Evolutionary conservation across 2,888 invertebrate genomes (phyloP).

Genomic region (Microctonus hyperodae): DNA sequence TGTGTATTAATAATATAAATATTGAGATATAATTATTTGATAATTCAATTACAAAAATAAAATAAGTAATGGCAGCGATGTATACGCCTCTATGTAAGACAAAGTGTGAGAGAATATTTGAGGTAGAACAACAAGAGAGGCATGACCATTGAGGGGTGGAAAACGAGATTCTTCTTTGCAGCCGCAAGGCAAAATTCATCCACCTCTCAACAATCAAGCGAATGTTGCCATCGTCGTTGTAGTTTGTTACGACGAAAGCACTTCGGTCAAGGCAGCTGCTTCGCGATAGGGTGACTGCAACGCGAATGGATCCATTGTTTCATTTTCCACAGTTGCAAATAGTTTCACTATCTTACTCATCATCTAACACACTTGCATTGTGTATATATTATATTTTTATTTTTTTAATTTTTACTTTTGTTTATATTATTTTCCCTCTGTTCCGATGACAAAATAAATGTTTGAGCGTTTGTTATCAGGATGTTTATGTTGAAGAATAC

Average conservation of each 20-base stretch:
- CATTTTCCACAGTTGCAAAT: not conserved
- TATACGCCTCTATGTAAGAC: too few relatives aligned
- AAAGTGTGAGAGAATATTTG: constrained; percentile 1
- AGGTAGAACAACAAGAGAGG: not conserved
- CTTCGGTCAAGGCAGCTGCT: constrained; percentile 25
- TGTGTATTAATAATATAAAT: too few relatives aligned
- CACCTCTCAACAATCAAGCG: not conserved
- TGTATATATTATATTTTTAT: not conserved
- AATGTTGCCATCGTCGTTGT: not conserved
- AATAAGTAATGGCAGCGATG: too few relatives aligned
- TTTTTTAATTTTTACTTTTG: constrained; percentile 9
- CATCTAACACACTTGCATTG: not conserved
- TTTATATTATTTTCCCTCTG: not conserved
- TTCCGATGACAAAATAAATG: not conserved
- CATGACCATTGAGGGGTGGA: constrained; percentile 2
- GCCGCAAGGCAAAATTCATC: not conserved
- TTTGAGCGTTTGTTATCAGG: not conserved
- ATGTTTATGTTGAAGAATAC: not conserved
- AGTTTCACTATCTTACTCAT: not conserved
- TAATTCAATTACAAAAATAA: too few relatives aligned
- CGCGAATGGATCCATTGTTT: constrained; percentile 22
- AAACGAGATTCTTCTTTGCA: constrained; percentile 20
- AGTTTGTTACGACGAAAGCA: constrained; percentile 21
- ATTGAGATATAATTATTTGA: not conserved
- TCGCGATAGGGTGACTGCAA: constrained; percentile 22